phyloP scores from a whole-genome alignment of 2,888 invertebrate species.

The Leptinotarsa tumamoca region DNA sequence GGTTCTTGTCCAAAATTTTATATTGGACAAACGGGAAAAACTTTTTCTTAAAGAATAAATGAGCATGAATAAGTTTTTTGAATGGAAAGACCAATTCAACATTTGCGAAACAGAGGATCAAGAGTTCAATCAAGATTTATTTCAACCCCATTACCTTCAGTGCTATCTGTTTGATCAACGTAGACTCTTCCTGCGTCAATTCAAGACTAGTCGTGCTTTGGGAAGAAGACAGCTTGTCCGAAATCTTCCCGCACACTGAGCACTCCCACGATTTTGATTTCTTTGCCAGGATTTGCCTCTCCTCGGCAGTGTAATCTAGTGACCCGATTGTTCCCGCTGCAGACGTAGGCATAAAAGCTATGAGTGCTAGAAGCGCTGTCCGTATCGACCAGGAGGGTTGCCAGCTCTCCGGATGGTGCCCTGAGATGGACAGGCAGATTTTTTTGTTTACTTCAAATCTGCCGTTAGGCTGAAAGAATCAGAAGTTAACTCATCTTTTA shows the following conservation, averaged over 20 bases:
- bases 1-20: too few relatives aligned
- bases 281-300: constrained; percentile 82
- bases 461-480: constrained; percentile 83
- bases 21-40: too few relatives aligned
- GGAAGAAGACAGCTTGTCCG: constrained; percentile 67
- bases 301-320: constrained; percentile 87
- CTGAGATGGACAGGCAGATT: constrained; percentile 95
- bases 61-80: too few relatives aligned
- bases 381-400: constrained; percentile 97
- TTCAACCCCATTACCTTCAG: constrained; percentile 63
- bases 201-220: constrained; percentile 57
- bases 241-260: constrained; percentile 72
- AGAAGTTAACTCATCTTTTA: not conserved
- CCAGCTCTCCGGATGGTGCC: constrained; percentile 98
- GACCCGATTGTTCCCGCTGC: constrained; percentile 92
- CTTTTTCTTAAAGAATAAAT: too few relatives aligned
- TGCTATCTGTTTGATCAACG: constrained; percentile 69
- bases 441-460: constrained; percentile 94
- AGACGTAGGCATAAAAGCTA: constrained; percentile 94
- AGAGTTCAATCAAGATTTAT: too few relatives aligned
- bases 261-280: constrained; percentile 78
- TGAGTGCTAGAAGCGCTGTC: constrained; percentile 90
- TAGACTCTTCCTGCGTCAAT: constrained; percentile 69
- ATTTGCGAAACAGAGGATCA: too few relatives aligned
- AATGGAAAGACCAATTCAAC: too few relatives aligned